A percentile compares a stretch with the other conserved stretches of the same genome.
These are phyloP conservation scores for Hanleya hanleyi DNA, from an alignment of 2,888 invertebrate species.

Conservation along the genomic window DNA sequence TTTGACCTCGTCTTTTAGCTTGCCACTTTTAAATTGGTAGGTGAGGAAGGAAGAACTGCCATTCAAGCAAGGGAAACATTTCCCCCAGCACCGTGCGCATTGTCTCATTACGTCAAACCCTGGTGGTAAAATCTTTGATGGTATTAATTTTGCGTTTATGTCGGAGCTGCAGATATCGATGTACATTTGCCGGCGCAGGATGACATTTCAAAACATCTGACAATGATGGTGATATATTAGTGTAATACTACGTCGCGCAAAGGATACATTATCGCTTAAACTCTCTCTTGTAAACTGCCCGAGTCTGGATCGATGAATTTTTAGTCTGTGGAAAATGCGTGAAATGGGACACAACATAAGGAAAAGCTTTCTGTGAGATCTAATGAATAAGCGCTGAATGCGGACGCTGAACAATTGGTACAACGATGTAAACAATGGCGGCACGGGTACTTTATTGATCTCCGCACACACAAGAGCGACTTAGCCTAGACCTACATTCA, in stretches of 20 bases:
- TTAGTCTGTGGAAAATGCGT: neutral
- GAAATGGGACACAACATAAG: neutral
- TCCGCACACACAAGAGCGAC: neutral
- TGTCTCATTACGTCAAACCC: neutral
- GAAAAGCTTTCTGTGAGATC: neutral
- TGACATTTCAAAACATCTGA: neutral
- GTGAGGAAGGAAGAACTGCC: too few species aligned
- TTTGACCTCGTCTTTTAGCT: too few species aligned
- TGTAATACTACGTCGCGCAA: too few species aligned
- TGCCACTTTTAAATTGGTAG: too few species aligned
- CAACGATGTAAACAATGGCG: neutral
- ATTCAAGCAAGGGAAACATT: too few species aligned
- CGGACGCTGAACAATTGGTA: neutral
- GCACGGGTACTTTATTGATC: neutral
- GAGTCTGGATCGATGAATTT: neutral
- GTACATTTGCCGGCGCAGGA: neutral
- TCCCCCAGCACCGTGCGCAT: neutral
- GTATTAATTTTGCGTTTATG: neutral
- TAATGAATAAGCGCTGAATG: neutral
- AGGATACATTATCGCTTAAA: too few species aligned
- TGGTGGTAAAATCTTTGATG: neutral
- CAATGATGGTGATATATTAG: too few species aligned
- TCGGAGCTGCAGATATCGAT: neutral
- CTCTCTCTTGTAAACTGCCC: neutral
- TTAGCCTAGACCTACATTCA: neutral